Base-by-base conservation (phyloP, 2,113 vertebrate species). In the Cyphotilapia sp. region DNA sequence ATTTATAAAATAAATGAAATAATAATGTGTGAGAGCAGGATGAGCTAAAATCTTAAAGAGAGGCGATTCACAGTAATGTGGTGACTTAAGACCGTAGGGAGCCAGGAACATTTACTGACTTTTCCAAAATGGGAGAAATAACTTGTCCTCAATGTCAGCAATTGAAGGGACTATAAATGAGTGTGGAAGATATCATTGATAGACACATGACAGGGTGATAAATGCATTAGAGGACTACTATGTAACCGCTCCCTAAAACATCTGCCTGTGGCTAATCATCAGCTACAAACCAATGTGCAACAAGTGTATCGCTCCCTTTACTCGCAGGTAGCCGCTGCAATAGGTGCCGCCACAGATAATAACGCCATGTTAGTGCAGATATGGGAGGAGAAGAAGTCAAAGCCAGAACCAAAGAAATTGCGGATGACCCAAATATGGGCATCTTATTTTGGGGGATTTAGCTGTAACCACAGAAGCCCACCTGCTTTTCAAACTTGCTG, bases 241-340 rank as follows among this genome's bases (percentile, higher is more conserved):
- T n/a, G 33, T 22, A n/a, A 66, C 33, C 4, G 3, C 33, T 38
- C 33, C 19, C 31, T 38, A 13, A 13, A 69, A 40, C 33, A 22
- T 22, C 7, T 69, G 63, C 7, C n/a, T 69, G 33, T 22, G 33
- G 17, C 33, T 12, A 66, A 35, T n/a, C 17, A 38, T 66, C 61
- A 66, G 63, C 33, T 71, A 40, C 63, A 0, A 40, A 69, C 19
- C 35, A 69, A 22, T 69, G 19, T 40, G 19, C 35, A 22, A 40
- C 63, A 40, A 69, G 63, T 22, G 35, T 22, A 40, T 69, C 4
- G 63, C 66, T 42, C 3, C n/a, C 9, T 63, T 35, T 35, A 63
- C 31, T 1, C 0, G 6, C 59, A 63, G 29, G 59, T 35, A 63
- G 59, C 31, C 0, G 17, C 6, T 63, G 31, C 9, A 2, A 2